These are phyloP conservation scores for Etheostoma cragini DNA, from an alignment of 2,113 vertebrate genomes.

Conservation along the genomic window DNA sequence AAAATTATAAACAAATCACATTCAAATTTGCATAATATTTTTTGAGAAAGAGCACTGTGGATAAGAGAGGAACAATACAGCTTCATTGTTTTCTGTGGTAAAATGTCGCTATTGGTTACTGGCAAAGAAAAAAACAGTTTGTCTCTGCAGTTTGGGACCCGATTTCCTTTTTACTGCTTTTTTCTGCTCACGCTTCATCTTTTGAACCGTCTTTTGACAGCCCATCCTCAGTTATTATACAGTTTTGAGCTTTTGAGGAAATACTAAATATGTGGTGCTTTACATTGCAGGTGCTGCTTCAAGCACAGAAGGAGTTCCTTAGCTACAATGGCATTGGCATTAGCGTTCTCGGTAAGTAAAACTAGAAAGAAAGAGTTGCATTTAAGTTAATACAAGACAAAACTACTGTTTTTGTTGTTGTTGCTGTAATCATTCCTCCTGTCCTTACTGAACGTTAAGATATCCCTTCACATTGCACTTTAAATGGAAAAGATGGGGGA, in stretches of 20 bases:
- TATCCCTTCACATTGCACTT: neutral
- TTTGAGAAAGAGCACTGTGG: neutral
- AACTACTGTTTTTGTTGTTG: neutral
- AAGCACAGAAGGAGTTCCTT: slow-evolving; percentile 93
- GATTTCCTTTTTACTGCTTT: neutral
- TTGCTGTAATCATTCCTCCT: neutral
- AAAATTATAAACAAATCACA: neutral
- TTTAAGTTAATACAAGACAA: neutral
- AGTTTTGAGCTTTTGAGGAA: neutral
- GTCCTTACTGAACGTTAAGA: neutral
- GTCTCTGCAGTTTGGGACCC: too few relatives aligned
- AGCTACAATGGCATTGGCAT: slow-evolving; percentile 90
- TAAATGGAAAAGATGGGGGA: neutral
- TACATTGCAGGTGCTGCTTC: slow-evolving; percentile 88
- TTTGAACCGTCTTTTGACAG: neutral
- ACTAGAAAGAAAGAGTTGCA: neutral
- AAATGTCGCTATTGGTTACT: neutral
- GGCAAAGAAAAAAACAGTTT: too few relatives aligned
- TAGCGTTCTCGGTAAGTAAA: slow-evolving; percentile 93
- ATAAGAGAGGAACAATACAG: neutral
- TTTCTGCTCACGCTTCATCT: neutral
- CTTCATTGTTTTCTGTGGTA: neutral
- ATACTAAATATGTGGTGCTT: neutral
- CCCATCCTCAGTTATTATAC: too few relatives aligned
- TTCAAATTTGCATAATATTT: neutral